Conservation (phyloP, 1,140 invertebrate genomes). For the Drosophila navojoa region DNA sequence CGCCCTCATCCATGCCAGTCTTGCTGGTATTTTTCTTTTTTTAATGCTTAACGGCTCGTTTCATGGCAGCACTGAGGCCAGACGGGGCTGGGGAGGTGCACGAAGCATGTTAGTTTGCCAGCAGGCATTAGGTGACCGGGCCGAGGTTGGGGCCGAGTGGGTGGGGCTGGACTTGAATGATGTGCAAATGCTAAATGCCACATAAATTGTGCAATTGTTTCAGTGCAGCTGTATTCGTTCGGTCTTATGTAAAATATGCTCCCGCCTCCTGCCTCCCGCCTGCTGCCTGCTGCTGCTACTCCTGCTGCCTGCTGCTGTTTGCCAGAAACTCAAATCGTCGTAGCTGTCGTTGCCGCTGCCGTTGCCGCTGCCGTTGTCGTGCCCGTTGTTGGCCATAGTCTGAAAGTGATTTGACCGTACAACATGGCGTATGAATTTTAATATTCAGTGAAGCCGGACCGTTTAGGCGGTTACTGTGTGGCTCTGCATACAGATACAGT, state of each 20-base stretch:
- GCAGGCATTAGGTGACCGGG: slow-evolving; percentile 46
- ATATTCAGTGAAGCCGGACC: slow-evolving; percentile 63
- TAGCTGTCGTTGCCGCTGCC: slow-evolving; percentile 40
- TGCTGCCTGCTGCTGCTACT: slow-evolving; percentile 20
- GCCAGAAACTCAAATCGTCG: slow-evolving; percentile 71
- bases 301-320: slow-evolving; percentile 51
- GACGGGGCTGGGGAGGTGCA: slow-evolving; percentile 24
- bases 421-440: slow-evolving; percentile 81
- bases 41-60: slow-evolving; percentile 62
- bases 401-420: slow-evolving; percentile 70
- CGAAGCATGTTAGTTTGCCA: slow-evolving; percentile 36
- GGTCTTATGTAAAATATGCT: slow-evolving; percentile 66
- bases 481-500: slow-evolving; percentile 3
- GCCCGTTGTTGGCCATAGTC: slow-evolving; percentile 7
- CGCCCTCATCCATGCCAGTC: no score
- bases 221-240: slow-evolving; percentile 33
- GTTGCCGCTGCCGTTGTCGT: slow-evolving; percentile 15
- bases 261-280: slow-evolving; percentile 36
- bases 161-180: slow-evolving; percentile 49
- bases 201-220: slow-evolving; percentile 81
- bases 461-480: slow-evolving; percentile 41
- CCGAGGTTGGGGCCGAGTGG: background rate
- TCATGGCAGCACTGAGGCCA: slow-evolving; percentile 26
- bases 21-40: slow-evolving; percentile 20
- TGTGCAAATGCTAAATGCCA: slow-evolving; percentile 72